Evolutionary conservation across 2,113 vertebrate genomes (phyloP).

Genomic region (Urocynchramus pylzowi): DNA sequence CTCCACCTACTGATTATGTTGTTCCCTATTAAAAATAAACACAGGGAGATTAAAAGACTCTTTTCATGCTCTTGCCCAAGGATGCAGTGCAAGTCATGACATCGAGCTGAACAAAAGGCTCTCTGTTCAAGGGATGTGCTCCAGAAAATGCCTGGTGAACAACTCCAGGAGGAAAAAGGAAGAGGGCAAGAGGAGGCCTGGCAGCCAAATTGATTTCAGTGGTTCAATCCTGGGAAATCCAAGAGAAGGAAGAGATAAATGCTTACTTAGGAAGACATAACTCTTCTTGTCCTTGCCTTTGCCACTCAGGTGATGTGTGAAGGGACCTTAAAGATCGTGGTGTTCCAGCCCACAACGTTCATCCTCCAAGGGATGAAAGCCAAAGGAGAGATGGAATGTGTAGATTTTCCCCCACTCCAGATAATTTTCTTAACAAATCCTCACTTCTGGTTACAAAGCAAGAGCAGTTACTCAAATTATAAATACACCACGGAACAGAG

Average conservation of each 20-base stretch:
- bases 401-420: fast-evolving
- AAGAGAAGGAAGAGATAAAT: not conserved
- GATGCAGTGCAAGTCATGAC: not conserved
- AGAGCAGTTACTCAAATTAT: not conserved
- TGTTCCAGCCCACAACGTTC: fast-evolving
- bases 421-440: not conserved
- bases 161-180: not conserved
- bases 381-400: not conserved
- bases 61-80: not conserved
- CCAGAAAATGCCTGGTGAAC: not conserved
- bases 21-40: not conserved
- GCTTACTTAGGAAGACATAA: not conserved
- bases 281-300: fast-evolving
- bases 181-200: not conserved
- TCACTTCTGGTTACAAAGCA: not conserved
- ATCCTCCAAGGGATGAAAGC: not conserved
- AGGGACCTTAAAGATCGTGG: too few species aligned
- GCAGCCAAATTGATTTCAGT: fast-evolving
- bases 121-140: not conserved
- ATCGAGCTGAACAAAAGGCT: not conserved
- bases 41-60: not conserved
- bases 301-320: not conserved
- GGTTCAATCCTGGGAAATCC: not conserved
- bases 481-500: fast-evolving
- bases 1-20: not conserved